Conservation (phyloP, 1,140 invertebrate species). For the Seison nebaliae region DNA sequence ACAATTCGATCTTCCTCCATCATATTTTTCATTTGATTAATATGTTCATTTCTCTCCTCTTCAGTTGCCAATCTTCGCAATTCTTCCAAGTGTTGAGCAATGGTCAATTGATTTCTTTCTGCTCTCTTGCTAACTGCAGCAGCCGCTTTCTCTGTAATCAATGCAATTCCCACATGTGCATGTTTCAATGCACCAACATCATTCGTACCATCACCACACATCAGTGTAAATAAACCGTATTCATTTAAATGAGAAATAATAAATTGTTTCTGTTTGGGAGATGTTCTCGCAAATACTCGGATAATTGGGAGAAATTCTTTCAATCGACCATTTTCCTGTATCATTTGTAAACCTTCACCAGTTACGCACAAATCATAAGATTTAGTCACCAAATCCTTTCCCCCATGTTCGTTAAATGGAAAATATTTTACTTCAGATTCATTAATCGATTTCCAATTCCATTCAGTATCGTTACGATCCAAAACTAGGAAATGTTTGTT, state of each 20-base stretch:
- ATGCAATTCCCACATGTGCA: conserved; percentile 74
- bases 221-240: conserved; percentile 61
- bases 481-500: conserved; percentile 50
- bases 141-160: conserved; percentile 36
- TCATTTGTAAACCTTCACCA: conserved; percentile 38
- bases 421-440: background rate
- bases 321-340: conserved; percentile 26
- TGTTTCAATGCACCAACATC: conserved; percentile 99
- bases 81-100: background rate
- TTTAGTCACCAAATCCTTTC: conserved; percentile 45
- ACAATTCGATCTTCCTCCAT: conserved; percentile 54
- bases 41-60: background rate
- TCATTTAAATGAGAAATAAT: conserved; percentile 49
- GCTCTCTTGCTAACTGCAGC: conserved; percentile 51
- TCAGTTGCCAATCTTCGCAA: background rate
- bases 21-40: background rate
- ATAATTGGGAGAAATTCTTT: conserved; percentile 50
- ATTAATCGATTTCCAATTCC: conserved; percentile 13
- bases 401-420: conserved; percentile 44
- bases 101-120: conserved; percentile 3
- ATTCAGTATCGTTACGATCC: conserved; percentile 17
- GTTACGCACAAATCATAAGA: conserved; percentile 67
- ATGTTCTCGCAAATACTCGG: conserved; percentile 65
- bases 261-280: conserved; percentile 58
- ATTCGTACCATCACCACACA: conserved; percentile 99